These are phyloP conservation scores for Lagopus leucura DNA, from an alignment of 2,113 vertebrate genomes.

Conservation along the genomic window DNA sequence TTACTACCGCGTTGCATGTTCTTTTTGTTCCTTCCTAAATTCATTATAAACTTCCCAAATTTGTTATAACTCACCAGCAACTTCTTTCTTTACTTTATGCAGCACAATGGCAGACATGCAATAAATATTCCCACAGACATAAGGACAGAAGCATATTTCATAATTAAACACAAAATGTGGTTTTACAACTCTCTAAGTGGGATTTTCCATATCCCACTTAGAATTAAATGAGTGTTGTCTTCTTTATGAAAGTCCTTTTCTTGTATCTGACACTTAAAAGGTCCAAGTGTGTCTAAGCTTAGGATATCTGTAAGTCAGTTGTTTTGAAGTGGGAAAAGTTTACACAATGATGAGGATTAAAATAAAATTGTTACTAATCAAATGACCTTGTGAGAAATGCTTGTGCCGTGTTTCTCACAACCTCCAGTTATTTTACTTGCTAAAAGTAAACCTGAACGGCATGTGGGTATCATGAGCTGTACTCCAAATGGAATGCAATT, in stretches of 20 bases:
- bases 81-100: background rate
- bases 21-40: background rate
- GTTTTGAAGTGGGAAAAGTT: background rate
- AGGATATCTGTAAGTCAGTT: background rate
- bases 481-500: conserved; percentile 8
- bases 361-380: background rate
- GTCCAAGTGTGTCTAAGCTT: background rate
- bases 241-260: background rate
- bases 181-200: background rate
- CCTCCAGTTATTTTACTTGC: background rate
- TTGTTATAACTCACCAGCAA: background rate
- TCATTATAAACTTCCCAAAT: background rate
- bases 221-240: background rate
- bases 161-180: background rate
- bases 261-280: background rate
- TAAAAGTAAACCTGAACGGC: background rate
- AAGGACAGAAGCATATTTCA: background rate
- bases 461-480: background rate
- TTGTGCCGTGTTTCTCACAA: too few species aligned
- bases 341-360: background rate
- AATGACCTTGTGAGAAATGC: background rate
- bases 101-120: background rate
- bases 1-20: background rate
- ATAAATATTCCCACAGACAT: background rate
- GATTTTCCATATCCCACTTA: background rate